Base-by-base conservation (phyloP, 2,113 vertebrate species). In the Gymnarchus niloticus region DNA sequence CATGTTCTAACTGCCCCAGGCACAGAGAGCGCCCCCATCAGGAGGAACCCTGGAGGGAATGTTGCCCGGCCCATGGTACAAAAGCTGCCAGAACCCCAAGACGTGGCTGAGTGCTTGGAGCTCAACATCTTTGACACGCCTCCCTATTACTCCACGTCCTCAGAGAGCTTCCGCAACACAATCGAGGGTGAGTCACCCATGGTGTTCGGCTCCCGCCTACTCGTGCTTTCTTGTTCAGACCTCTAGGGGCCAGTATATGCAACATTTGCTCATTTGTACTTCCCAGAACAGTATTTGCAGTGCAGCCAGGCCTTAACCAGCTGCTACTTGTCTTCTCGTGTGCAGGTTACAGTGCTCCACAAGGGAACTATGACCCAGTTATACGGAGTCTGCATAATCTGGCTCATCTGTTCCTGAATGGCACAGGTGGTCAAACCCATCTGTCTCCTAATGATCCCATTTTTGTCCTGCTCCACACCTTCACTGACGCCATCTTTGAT, bases 361-460 rank as follows among this genome's bases (percentile, higher is more conserved):
- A 96, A 56, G 98, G 98, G 56, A 96, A 90, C 85, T 99, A 99
- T 0, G 95, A 99, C 87, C 96, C 98, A 3, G 92, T 94, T 12
- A 96, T 99, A 56, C 93, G 98, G 88, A 99, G 97, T 84, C 96
- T 99, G 87, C 98, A 99, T 91, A 99, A 99, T 86, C 89, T 99
- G 92, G 98, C 98, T 88, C 98, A 99, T 90, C 94, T 99, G 44
- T 99, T 99, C 89, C 90, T 99, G 87, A 99, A 99, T 5, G 98
- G 98, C 25, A 99, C 98, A 3, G 98, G 98, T 41, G 97, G 98
- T 5, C 97, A 98, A 93, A 99, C 97, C 3, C 96, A 99, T 90
- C 91, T 99, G 86, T 99, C 98, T 10, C 97, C 98, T 61, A 99
- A 99, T 69, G 98, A 99, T 90, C 98, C 98, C 81, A 96, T 99